Percentiles rank a stretch among this genome's conserved stretches.
Evolutionary conservation across 2,113 vertebrate species (phyloP).

Genomic region (Rostratula benghalensis): DNA sequence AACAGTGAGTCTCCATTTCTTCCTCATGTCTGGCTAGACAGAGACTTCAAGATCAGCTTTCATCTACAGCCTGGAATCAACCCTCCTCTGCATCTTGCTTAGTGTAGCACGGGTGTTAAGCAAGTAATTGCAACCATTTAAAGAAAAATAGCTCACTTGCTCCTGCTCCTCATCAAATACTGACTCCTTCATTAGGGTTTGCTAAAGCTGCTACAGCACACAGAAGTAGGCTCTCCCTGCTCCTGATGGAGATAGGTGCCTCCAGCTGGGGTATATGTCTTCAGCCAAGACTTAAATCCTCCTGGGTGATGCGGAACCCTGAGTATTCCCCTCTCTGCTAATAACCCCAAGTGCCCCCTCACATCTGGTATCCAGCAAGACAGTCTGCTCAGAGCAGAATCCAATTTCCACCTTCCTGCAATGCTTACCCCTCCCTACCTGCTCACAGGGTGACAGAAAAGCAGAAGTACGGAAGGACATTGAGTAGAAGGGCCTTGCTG

Average conservation of each 20-base stretch:
- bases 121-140: constrained; percentile 33
- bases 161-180: not conserved
- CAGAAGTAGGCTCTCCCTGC: not conserved
- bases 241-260: not conserved
- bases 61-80: not conserved
- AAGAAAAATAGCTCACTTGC: not conserved
- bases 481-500: not conserved
- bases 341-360: not conserved
- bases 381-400: not conserved
- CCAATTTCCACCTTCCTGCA: not conserved
- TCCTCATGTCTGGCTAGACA: constrained; percentile 26
- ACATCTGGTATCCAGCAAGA: not conserved
- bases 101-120: constrained; percentile 14
- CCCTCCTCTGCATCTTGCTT: not conserved
- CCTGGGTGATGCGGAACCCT: not conserved
- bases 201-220: not conserved
- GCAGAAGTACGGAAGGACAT: not conserved
- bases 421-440: not conserved
- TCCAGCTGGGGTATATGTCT: not conserved
- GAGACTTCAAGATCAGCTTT: constrained; percentile 43
- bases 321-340: not conserved
- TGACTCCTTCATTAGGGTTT: not conserved
- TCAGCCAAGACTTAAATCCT: not conserved
- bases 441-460: not conserved
- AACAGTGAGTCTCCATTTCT: constrained; percentile 44